These are phyloP conservation scores for Cetonia aurata DNA, from an alignment of 2,888 invertebrate genomes.

Conservation along the genomic window DNA sequence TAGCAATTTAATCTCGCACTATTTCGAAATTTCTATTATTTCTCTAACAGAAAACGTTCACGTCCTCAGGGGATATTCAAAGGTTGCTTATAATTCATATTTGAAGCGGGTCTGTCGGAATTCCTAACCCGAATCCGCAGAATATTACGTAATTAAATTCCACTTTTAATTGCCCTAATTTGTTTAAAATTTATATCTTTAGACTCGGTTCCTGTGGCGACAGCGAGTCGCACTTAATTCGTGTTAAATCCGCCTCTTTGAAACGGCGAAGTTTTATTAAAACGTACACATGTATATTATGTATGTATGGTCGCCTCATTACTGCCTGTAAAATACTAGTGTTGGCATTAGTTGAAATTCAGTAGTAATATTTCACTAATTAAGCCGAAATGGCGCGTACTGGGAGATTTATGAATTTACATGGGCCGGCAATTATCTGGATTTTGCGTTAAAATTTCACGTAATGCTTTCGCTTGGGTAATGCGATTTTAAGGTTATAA, in stretches of 20 bases:
- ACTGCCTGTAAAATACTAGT: not conserved
- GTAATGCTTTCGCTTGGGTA: too few species aligned
- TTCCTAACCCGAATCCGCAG: not conserved
- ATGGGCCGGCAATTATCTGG: too few species aligned
- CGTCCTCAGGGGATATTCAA: not conserved
- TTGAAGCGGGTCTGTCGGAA: not conserved
- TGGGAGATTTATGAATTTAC: not conserved
- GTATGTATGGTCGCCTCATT: not conserved
- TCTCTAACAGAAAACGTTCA: conserved; percentile 8
- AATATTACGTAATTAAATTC: conserved; percentile 13
- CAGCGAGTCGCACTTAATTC: not conserved
- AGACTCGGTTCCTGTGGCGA: not conserved
- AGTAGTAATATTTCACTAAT: conserved; percentile 8
- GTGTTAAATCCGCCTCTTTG: not conserved
- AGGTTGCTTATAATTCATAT: conserved; percentile 5
- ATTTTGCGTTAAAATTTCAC: too few species aligned
- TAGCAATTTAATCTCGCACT: too few species aligned
- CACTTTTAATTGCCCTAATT: conserved; percentile 18
- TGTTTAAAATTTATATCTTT: conserved; percentile 7
- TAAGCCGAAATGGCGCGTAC: not conserved
- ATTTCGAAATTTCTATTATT: conserved; percentile 6
- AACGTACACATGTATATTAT: not conserved
- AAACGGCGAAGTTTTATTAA: conserved; percentile 6
- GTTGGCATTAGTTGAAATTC: conserved; percentile 2
- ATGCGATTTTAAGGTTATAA: too few species aligned